Evolutionary conservation across 1,140 invertebrate genomes (phyloP).

Genomic region (Lucilia sericata): DNA sequence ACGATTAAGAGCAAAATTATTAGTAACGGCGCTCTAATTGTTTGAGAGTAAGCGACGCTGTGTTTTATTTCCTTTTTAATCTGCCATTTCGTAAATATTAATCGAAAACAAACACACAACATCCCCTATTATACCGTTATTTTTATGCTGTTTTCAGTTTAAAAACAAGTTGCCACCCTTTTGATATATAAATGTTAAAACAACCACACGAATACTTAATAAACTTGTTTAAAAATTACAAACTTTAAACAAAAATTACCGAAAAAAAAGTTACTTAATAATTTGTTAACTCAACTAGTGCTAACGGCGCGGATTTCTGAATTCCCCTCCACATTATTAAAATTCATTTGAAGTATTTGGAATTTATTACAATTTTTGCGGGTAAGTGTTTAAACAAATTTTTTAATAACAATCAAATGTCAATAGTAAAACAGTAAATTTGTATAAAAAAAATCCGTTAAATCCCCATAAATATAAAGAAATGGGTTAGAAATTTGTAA

Average conservation of each 20-base stretch:
- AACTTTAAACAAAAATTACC: neutral
- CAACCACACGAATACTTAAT: neutral
- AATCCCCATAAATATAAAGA: too few species aligned
- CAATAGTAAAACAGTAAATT: too few species aligned
- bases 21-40: neutral
- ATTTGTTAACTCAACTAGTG: neutral
- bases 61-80: neutral
- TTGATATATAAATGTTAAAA: neutral
- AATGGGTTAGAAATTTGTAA: too few species aligned
- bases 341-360: neutral
- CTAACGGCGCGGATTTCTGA: neutral
- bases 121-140: conserved; percentile 22
- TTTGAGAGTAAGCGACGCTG: neutral
- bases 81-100: neutral
- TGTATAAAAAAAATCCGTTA: too few species aligned
- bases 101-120: neutral
- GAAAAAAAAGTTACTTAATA: neutral
- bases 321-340: neutral
- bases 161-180: neutral
- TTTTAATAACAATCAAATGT: neutral
- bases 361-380: neutral
- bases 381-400: neutral
- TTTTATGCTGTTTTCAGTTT: neutral
- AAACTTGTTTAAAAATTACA: neutral
- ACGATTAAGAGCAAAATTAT: neutral